Conservation (phyloP, 1,140 invertebrate species). For the Geopemphigus sp. region DNA sequence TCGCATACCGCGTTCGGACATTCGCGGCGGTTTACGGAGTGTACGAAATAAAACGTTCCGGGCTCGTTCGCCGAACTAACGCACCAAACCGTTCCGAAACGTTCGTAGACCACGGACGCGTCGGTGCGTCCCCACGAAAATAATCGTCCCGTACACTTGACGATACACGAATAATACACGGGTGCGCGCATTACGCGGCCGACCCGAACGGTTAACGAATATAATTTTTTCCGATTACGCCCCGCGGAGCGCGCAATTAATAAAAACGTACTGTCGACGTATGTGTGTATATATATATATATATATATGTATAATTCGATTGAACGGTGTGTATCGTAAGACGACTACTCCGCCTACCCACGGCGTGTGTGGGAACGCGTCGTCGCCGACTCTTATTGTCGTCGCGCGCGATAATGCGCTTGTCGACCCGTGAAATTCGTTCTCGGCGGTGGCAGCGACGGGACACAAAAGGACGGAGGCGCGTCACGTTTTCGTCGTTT, state of each 20-base stretch:
- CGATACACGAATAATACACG: too few relatives aligned
- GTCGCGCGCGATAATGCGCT: slow-evolving; percentile 33
- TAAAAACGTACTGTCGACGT: slow-evolving; percentile 43
- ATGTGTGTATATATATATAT: too few relatives aligned
- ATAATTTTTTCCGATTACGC: slow-evolving; percentile 19
- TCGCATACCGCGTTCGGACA: too few relatives aligned
- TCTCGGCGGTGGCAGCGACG: neutral
- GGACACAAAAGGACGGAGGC: slow-evolving; percentile 34
- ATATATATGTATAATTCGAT: slow-evolving; percentile 44
- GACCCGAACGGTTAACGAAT: slow-evolving; percentile 2
- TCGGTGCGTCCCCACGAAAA: too few relatives aligned
- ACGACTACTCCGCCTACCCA: neutral
- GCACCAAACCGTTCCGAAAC: too few relatives aligned
- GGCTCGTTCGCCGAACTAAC: too few relatives aligned
- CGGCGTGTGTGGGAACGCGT: slow-evolving; percentile 34
- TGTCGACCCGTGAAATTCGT: slow-evolving; percentile 48
- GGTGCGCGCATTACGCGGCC: neutral
- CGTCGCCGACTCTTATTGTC: slow-evolving; percentile 36
- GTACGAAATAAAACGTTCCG: too few relatives aligned
- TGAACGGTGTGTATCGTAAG: slow-evolving; percentile 32
- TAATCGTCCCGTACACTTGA: too few relatives aligned
- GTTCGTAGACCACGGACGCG: too few relatives aligned
- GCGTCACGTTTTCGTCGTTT: slow-evolving; percentile 24
- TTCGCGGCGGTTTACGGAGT: too few relatives aligned
- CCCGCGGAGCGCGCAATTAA: slow-evolving; percentile 43